Base-by-base conservation (phyloP, 2,797 vertebrate species). In the Notoglanidium macrostoma region DNA sequence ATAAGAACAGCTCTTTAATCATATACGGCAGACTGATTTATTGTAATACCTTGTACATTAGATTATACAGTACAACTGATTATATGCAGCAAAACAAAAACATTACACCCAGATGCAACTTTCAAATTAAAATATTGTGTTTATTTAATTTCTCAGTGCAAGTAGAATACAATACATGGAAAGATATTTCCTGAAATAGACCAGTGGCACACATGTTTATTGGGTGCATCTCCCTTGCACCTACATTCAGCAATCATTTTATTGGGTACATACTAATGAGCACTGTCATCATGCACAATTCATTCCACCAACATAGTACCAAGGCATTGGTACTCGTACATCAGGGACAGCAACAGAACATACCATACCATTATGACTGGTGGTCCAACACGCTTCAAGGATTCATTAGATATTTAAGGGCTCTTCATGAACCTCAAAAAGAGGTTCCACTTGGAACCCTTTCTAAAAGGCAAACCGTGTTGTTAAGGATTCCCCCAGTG, bases 71-170 rank as follows among this genome's bases (percentile, higher is more conserved):
- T 15, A 73, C n/a, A 59, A 23, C 7, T 29, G n/a, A 19, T 63
- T 63, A 65, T 59, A 23, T 11, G 7, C 40, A 49, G 10, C 59
- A 68, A 86, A 67, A 4, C 29, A 80, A 67, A 78, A 49, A 78
- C 21, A 54, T 0, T 46, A 68, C 15, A 70, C 2, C 29, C 12
- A 44, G 6, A n/a, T 68, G 15, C 44, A 65, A 14, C 8, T 67
- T 81, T 54, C n/a, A 74, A 88, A 40, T 40, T 40, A 40, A 40
- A 40, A 57, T 32, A 11, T 32, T 87, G 35, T 15, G 11, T 80
- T 87, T 84, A 84, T 89, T 89, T 88, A 12, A 63, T 84, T 84
- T 86, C 77, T 80, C n/a, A 80, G 59, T 82, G 74, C 73, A 84
- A 87, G 82, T 81, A 72, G 26, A 87, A 83, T 54, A 65, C 57